phyloP scores from a whole-genome alignment of 2,113 vertebrate species.

The Numida meleagris region DNA sequence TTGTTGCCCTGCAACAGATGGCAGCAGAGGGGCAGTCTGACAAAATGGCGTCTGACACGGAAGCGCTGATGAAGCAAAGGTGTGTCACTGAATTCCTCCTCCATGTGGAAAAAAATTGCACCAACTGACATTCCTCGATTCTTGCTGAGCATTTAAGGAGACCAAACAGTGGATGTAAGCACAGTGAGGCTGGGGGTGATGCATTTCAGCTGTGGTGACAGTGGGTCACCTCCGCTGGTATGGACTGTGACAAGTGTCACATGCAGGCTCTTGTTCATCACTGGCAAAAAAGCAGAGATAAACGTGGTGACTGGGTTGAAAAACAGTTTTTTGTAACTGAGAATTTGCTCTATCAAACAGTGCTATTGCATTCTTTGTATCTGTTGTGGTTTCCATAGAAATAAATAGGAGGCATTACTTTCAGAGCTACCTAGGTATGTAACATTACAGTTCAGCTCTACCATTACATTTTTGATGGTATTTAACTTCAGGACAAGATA shows the following conservation, averaged over 20 bases:
- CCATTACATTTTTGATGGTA: not conserved
- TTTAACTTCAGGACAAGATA: not conserved
- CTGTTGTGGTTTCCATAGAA: not conserved
- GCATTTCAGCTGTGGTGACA: no score
- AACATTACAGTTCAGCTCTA: not conserved
- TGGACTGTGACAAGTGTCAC: not conserved
- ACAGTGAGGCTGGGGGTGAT: no score
- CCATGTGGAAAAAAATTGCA: no score
- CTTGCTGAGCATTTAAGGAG: not conserved
- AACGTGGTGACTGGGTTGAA: not conserved
- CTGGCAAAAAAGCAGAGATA: not conserved
- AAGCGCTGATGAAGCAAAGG: no score
- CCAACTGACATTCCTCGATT: no score
- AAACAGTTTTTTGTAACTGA: not conserved
- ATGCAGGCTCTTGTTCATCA: not conserved
- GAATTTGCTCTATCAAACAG: not conserved
- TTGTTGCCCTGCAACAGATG: no score
- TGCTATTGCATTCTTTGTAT: not conserved
- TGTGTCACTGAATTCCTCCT: no score
- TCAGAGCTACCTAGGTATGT: not conserved
- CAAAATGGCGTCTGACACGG: no score
- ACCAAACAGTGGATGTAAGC: no score
- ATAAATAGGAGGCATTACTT: not conserved
- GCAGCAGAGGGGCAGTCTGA: no score
- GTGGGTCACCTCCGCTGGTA: not conserved